phyloP scores from a whole-genome alignment of 2,113 vertebrate genomes.

The Centropristis striata region DNA sequence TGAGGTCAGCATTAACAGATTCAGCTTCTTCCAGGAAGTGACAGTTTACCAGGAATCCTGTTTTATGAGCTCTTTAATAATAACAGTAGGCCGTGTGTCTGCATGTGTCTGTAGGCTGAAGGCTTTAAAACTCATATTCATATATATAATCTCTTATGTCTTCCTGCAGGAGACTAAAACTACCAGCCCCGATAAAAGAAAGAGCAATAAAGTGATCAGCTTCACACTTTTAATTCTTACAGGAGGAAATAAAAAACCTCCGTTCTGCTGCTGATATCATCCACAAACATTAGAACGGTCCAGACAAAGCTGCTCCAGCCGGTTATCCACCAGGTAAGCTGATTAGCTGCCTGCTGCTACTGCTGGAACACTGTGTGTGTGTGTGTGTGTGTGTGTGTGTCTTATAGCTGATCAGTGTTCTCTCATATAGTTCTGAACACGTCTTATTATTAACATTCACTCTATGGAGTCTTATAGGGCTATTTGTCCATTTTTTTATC shows the following conservation, averaged over 20 bases:
- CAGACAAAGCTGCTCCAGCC: constrained; percentile 61
- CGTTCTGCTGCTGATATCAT: constrained; percentile 9
- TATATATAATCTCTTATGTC: constrained; percentile 46
- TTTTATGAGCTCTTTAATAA: neutral
- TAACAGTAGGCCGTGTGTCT: neutral
- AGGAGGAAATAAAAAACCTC: constrained; percentile 1
- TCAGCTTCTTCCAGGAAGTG: neutral
- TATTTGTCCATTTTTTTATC: no score
- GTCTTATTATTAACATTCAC: constrained; percentile 15
- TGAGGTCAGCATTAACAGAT: constrained; percentile 7
- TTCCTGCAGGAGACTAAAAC: neutral
- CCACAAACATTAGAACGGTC: constrained; percentile 17
- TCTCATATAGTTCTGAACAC: neutral
- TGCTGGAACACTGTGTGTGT: constrained; percentile 25
- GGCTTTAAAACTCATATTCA: constrained; percentile 30
- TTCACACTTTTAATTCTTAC: neutral
- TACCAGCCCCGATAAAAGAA: constrained; percentile 9
- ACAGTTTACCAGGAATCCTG: neutral
- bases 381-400: constrained; percentile 23
- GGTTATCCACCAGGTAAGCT: constrained; percentile 70
- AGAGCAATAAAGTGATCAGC: neutral
- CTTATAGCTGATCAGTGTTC: constrained; percentile 18
- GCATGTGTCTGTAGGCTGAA: constrained; percentile 20
- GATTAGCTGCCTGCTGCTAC: constrained; percentile 68
- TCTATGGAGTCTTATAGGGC: no score